phyloP scores from a whole-genome alignment of 2,797 vertebrate genomes.

The Silurus aristotelis region DNA sequence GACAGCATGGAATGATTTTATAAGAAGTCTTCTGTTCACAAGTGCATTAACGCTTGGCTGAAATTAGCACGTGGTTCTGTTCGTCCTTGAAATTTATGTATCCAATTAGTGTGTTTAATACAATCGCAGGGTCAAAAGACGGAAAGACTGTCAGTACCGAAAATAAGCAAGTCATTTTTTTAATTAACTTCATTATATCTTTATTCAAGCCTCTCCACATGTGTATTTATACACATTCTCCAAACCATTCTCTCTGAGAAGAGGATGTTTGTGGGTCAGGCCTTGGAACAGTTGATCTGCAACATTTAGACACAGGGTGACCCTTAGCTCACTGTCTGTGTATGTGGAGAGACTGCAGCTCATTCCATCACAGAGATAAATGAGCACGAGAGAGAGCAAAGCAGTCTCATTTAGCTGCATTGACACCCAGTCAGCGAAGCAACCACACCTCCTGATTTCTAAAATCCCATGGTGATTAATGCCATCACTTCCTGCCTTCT shows the following conservation, averaged over 20 bases:
- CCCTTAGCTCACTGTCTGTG: conserved; percentile 29
- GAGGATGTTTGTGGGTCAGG: not conserved
- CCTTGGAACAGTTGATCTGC: conserved; percentile 28
- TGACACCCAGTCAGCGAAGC: conserved; percentile 27
- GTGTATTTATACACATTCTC: not conserved
- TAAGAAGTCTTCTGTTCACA: conserved; percentile 11
- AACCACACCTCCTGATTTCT: conserved; percentile 14
- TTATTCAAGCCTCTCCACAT: conserved; percentile 14
- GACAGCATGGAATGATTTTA: conserved; percentile 24
- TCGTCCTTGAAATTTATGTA: not conserved
- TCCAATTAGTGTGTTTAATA: not conserved
- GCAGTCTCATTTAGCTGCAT: conserved; percentile 24
- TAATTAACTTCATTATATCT: not conserved
- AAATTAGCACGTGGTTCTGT: conserved; percentile 15
- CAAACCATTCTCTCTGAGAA: not conserved
- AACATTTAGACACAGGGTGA: conserved; percentile 30
- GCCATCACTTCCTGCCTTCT: conserved; percentile 31
- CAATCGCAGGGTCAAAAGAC: conserved; percentile 2
- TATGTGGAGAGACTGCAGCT: conserved; percentile 7
- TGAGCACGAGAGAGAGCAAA: conserved; percentile 1
- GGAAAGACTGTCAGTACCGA: not conserved
- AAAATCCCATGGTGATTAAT: conserved; percentile 35
- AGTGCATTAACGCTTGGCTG: not conserved
- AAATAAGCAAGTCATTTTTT: not conserved
- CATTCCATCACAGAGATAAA: conserved; percentile 45